These are phyloP conservation scores for Horisme vitalbata DNA, from an alignment of 2,888 invertebrate species.

Conservation along the genomic window DNA sequence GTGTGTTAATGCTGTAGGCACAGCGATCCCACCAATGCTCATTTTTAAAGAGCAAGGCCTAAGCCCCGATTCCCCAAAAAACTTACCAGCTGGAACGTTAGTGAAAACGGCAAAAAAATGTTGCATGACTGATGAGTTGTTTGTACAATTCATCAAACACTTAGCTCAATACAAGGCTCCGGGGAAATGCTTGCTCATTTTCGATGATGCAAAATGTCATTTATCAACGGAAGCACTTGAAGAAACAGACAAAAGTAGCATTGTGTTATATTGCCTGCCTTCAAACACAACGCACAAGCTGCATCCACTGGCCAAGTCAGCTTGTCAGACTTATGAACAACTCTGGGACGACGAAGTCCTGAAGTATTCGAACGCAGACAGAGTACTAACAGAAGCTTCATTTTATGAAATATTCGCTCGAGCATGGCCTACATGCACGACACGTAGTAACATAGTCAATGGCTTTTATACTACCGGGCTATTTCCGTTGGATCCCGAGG, in stretches of 20 bases:
- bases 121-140: constrained; percentile 16
- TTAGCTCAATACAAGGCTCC: constrained; percentile 24
- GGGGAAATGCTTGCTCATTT: constrained; percentile 33
- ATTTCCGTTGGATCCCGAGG: constrained; percentile 1
- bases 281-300: constrained; percentile 13
- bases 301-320: constrained; percentile 8
- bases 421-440: constrained; percentile 15
- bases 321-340: constrained; percentile 17
- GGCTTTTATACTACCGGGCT: constrained; percentile 12
- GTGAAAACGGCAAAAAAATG: constrained; percentile 26
- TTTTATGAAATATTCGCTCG: constrained; percentile 14
- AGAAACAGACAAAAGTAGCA: constrained; percentile 14
- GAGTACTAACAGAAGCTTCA: background rate
- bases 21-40: constrained; percentile 33
- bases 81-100: constrained; percentile 16
- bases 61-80: constrained; percentile 18
- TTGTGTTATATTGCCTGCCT: constrained; percentile 12
- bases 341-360: constrained; percentile 28
- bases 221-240: constrained; percentile 21
- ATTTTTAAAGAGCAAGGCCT: constrained; percentile 30
- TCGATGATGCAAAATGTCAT: constrained; percentile 34
- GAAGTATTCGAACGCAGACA: constrained; percentile 7
- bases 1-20: constrained; percentile 23
- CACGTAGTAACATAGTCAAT: constrained; percentile 11
- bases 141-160: constrained; percentile 19